Percentiles rank a stretch among this genome's conserved stretches.
Evolutionary conservation across 1,140 invertebrate species (phyloP).

Genomic region (Chrysopa pallens): DNA sequence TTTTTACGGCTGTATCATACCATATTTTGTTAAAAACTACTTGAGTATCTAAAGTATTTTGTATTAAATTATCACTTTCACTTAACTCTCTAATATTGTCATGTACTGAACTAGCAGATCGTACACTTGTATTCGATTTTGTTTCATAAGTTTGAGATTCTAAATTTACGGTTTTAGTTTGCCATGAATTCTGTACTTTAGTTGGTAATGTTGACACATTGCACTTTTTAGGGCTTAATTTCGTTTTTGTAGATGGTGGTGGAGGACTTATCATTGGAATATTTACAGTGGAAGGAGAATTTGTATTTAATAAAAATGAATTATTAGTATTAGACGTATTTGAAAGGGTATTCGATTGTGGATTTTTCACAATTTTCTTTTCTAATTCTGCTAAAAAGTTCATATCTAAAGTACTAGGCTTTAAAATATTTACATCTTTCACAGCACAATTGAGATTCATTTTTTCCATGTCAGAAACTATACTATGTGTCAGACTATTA

Average conservation of each 20-base stretch:
- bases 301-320: too few species aligned
- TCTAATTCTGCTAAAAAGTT: constrained; percentile 2
- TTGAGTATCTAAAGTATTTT: constrained; percentile 14
- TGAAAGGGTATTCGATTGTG: not conserved
- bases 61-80: constrained; percentile 6
- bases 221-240: constrained; percentile 17
- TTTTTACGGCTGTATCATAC: constrained; percentile 16
- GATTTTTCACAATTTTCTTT: constrained; percentile 4
- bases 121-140: not conserved
- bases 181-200: not conserved
- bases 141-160: constrained; percentile 1
- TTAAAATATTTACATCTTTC: not conserved
- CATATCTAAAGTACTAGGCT: not conserved
- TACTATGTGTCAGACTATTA: too few species aligned
- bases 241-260: constrained; percentile 15
- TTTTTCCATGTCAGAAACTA: too few species aligned
- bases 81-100: too few species aligned
- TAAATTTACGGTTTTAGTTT: constrained; percentile 4
- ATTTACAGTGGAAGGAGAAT: too few species aligned
- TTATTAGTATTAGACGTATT: too few species aligned
- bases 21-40: constrained; percentile 26
- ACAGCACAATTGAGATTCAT: too few species aligned
- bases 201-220: not conserved
- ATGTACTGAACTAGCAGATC: too few species aligned
- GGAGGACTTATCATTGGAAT: constrained; percentile 27